Evolutionary conservation across 2,113 vertebrate species (phyloP).

Genomic region (Micromys minutus): DNA sequence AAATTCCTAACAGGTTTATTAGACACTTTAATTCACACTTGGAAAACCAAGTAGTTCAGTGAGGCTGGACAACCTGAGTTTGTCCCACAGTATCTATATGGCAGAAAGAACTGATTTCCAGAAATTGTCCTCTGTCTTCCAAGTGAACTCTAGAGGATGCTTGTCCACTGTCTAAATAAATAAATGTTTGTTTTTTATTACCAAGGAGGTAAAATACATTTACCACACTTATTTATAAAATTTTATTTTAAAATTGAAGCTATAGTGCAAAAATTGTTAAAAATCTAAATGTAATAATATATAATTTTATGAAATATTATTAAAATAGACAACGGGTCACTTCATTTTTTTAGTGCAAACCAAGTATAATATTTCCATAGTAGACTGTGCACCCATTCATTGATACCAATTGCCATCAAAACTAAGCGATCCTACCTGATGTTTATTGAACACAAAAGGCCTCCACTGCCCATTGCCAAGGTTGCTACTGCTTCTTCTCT

Average conservation of each 20-base stretch:
- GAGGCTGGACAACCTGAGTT: no score
- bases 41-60: neutral
- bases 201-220: neutral
- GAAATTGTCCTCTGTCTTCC: no score
- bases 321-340: neutral
- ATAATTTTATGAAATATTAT: neutral
- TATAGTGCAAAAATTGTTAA: neutral
- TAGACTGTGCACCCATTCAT: neutral
- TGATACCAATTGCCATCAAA: neutral
- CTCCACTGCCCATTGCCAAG: conserved; percentile 24
- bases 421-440: conserved; percentile 12
- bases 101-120: neutral
- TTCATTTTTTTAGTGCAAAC: conserved; percentile 12
- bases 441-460: conserved; percentile 25
- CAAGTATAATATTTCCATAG: neutral
- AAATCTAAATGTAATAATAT: neutral
- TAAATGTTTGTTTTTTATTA: neutral
- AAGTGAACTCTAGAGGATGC: neutral
- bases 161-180: neutral
- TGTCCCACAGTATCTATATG: neutral
- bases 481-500: neutral
- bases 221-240: no score
- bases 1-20: neutral
- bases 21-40: neutral
- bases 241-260: neutral